These are phyloP conservation scores for Flexamia atlantica DNA, from an alignment of 2,888 invertebrate genomes.

Conservation along the genomic window DNA sequence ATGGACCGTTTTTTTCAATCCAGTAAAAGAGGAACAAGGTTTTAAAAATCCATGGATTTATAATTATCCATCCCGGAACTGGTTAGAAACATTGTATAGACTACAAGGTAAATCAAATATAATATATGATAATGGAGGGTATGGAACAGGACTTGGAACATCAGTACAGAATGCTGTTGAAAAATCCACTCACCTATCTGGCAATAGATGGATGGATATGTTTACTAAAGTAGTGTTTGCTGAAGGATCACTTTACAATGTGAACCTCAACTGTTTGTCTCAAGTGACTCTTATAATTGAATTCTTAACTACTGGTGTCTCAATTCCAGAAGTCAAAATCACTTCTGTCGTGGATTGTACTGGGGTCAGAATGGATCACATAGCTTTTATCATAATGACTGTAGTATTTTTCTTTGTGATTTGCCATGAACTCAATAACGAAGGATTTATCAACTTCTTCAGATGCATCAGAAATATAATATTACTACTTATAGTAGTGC, in stretches of 20 bases:
- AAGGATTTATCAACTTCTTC: not conserved
- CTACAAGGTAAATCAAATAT: not conserved
- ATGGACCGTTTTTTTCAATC: not conserved
- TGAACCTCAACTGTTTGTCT: not conserved
- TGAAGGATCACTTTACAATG: not conserved
- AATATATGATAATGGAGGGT: conserved; percentile 9
- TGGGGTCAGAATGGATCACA: not conserved
- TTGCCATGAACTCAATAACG: not conserved
- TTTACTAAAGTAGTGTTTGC: not conserved
- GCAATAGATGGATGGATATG: not conserved
- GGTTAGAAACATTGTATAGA: not conserved
- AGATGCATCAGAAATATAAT: not conserved
- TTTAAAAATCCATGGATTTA: not conserved
- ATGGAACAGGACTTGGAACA: not conserved
- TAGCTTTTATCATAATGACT: not conserved
- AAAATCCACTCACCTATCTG: not conserved
- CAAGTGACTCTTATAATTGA: not conserved
- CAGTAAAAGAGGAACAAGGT: not conserved
- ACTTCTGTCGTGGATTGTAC: not conserved
- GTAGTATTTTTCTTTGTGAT: not conserved
- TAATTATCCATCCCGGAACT: not conserved
- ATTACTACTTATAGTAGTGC: not conserved
- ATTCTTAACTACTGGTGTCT: not conserved
- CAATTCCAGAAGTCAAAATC: not conserved
- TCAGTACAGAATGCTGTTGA: not conserved